These are phyloP conservation scores for Congeria kusceri DNA, from an alignment of 2,888 invertebrate genomes.

Conservation along the genomic window DNA sequence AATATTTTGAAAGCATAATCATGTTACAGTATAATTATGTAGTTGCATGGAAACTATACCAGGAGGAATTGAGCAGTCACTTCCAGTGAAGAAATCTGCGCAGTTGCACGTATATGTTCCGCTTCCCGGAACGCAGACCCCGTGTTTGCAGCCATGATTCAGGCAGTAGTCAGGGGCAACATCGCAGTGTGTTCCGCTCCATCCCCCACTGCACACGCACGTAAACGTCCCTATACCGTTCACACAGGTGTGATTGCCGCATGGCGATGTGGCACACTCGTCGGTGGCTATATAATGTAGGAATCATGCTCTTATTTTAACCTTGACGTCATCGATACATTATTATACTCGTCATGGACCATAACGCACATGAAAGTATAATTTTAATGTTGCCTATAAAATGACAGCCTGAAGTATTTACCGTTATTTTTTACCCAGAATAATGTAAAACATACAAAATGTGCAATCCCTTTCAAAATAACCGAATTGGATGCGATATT, in stretches of 20 bases:
- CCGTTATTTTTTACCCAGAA: no score
- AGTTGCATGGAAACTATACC: not conserved
- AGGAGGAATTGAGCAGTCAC: constrained; percentile 7
- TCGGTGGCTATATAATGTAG: constrained; percentile 7
- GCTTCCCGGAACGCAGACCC: not conserved
- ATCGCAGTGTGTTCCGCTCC: constrained; percentile 7
- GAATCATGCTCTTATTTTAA: no score
- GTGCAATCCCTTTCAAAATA: no score
- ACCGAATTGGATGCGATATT: no score
- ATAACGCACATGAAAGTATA: no score
- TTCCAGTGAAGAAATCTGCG: constrained; percentile 2
- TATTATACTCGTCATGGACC: no score
- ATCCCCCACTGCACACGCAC: constrained; percentile 3
- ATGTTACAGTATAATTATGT: no score
- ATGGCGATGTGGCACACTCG: constrained; percentile 3
- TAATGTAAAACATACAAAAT: no score
- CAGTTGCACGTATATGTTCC: constrained; percentile 13
- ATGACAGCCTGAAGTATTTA: no score
- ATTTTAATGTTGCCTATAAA: no score
- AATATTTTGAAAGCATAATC: no score
- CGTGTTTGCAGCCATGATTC: constrained; percentile 5
- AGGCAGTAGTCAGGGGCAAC: constrained; percentile 19
- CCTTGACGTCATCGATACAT: no score
- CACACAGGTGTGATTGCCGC: constrained; percentile 18
- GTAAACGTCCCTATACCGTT: constrained; percentile 9